Evolutionary conservation across 2,888 invertebrate species (phyloP).

Genomic region (Zaprionus obscuricornis): DNA sequence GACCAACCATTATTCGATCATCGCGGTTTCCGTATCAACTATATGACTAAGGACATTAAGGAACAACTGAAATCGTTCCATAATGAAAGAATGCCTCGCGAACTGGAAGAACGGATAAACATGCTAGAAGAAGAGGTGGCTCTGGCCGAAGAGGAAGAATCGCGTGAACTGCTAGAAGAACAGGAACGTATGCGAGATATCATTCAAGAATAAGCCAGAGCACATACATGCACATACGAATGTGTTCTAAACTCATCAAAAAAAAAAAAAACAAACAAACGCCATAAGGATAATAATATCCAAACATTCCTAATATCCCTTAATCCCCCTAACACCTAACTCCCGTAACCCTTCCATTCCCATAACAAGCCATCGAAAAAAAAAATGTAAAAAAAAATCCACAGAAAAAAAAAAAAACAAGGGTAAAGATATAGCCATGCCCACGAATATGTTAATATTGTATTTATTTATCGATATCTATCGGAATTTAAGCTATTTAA

Average conservation of each 20-base stretch:
- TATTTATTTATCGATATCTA: constrained; percentile 66
- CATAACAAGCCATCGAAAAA: constrained; percentile 66
- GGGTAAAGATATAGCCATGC: constrained; percentile 32
- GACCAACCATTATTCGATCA: constrained; percentile 77
- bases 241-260: constrained; percentile 35
- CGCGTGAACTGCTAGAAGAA: constrained; percentile 35
- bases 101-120: constrained; percentile 63
- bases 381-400: constrained; percentile 46
- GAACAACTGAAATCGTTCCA: constrained; percentile 71
- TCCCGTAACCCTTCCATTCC: constrained; percentile 45
- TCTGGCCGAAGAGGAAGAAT: constrained; percentile 65
- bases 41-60: constrained; percentile 76
- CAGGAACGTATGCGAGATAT: constrained; percentile 11
- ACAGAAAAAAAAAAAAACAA: constrained; percentile 22
- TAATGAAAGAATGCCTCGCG: constrained; percentile 67
- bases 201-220: constrained; percentile 5
- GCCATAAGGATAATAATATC: constrained; percentile 44
- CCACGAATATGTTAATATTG: constrained; percentile 48
- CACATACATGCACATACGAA: background rate
- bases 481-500: constrained; percentile 44
- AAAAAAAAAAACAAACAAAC: background rate
- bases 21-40: constrained; percentile 80
- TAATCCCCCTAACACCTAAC: constrained; percentile 14
- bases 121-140: constrained; percentile 76
- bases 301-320: constrained; percentile 18